Evolutionary conservation across 2,797 vertebrate species (phyloP).

Genomic region (Sebastes oblongus): DNA sequence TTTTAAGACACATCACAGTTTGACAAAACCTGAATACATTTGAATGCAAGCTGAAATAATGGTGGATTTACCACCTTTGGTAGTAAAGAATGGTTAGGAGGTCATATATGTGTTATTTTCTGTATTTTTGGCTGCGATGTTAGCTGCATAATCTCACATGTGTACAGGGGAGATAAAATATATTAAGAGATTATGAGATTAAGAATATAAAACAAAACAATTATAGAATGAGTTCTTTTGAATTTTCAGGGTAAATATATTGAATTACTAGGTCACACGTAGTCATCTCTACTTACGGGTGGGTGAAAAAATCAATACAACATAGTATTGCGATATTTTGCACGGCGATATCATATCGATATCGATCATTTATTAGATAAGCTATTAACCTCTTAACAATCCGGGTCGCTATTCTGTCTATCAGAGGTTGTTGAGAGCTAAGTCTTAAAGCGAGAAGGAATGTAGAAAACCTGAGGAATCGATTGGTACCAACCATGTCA

Average conservation of each 20-base stretch:
- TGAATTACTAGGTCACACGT: neutral
- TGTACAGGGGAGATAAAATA: neutral
- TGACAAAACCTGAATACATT: neutral
- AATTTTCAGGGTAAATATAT: neutral
- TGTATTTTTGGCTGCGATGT: neutral
- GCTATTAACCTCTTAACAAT: too few relatives aligned
- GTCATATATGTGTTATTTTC: neutral
- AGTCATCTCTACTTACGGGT: neutral
- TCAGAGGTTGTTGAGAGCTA: too few relatives aligned
- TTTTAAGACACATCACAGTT: neutral
- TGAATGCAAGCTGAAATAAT: neutral
- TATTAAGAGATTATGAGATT: neutral
- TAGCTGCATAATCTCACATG: neutral
- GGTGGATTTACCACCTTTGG: neutral
- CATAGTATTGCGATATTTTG: too few relatives aligned
- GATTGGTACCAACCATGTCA: too few relatives aligned
- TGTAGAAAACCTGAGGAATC: too few relatives aligned
- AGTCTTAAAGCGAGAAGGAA: fast-evolving
- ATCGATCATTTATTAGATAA: too few relatives aligned
- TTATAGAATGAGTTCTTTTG: neutral
- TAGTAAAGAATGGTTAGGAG: neutral
- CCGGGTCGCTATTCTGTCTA: too few relatives aligned
- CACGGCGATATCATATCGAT: too few relatives aligned
- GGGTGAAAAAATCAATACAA: too few relatives aligned
- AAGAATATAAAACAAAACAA: neutral